Conservation (phyloP, 2,888 invertebrate genomes). For the Abscondita cerata region DNA sequence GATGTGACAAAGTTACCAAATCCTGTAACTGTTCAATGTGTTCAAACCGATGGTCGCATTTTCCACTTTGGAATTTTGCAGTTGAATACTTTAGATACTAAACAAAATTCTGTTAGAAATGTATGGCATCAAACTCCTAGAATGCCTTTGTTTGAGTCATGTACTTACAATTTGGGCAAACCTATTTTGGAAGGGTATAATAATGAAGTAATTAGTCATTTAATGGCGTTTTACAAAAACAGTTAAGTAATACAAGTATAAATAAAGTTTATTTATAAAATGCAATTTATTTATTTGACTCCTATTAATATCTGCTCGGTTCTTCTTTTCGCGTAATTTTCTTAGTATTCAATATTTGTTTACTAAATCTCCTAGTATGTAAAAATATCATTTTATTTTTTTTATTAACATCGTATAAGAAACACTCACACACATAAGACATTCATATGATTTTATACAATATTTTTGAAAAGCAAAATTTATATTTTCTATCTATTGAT, state of each 20-base stretch:
- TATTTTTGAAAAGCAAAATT: too few species aligned
- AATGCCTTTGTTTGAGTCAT: conserved; percentile 70
- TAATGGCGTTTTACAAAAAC: conserved; percentile 82
- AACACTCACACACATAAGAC: too few species aligned
- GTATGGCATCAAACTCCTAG: conserved; percentile 77
- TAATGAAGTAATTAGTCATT: conserved; percentile 75
- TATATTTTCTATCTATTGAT: too few species aligned
- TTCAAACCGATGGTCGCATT: conserved; percentile 78
- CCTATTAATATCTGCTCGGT: too few species aligned
- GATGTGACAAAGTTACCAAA: conserved; percentile 71
- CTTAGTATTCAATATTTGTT: too few species aligned
- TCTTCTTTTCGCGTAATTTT: too few species aligned
- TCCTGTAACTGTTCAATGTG: conserved; percentile 82
- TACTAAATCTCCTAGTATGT: too few species aligned
- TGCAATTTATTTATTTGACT: too few species aligned
- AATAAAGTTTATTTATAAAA: background rate
- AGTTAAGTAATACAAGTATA: conserved; percentile 46
- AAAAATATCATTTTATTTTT: too few species aligned
- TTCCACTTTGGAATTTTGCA: conserved; percentile 87
- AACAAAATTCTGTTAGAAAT: conserved; percentile 74
- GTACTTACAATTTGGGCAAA: conserved; percentile 69
- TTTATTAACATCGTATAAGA: too few species aligned
- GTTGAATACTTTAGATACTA: conserved; percentile 75
- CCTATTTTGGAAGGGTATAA: conserved; percentile 79
- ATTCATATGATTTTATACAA: too few species aligned